phyloP scores from a whole-genome alignment of 2,113 vertebrate genomes.

The Riparia riparia region DNA sequence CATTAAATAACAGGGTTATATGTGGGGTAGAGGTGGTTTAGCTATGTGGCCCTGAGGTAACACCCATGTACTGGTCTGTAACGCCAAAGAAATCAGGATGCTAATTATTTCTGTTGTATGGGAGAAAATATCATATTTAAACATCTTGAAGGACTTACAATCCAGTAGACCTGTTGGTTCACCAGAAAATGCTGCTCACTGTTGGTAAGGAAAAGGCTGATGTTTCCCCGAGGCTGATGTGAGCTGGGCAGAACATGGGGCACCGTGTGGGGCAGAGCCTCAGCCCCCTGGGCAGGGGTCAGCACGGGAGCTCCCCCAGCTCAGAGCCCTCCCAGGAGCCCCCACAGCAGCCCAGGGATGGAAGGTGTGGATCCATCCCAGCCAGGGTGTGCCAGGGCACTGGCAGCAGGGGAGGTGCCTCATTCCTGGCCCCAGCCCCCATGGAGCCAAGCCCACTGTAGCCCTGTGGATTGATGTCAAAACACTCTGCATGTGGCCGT shows the following conservation, averaged over 20 bases:
- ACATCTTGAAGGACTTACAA: not conserved
- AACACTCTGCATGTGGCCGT: not conserved
- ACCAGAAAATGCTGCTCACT: not conserved
- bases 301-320: no score
- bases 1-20: not conserved
- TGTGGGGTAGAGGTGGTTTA: not conserved
- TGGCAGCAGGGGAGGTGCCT: not conserved
- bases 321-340: not conserved
- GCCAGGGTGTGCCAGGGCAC: not conserved
- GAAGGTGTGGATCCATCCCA: not conserved
- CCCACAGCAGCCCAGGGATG: not conserved
- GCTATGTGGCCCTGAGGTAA: not conserved
- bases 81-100: not conserved
- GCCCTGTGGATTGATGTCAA: not conserved
- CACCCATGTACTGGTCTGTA: accelerated
- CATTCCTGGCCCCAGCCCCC: accelerated
- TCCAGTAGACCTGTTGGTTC: not conserved
- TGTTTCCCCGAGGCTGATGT: accelerated
- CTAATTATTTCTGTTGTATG: not conserved
- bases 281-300: not conserved
- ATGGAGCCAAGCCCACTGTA: not conserved
- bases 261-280: not conserved
- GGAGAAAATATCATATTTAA: not conserved
- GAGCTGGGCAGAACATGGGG: not conserved
- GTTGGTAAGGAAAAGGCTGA: not conserved